Conservation (phyloP, 2,113 vertebrate species). For the Lampris incognitus region DNA sequence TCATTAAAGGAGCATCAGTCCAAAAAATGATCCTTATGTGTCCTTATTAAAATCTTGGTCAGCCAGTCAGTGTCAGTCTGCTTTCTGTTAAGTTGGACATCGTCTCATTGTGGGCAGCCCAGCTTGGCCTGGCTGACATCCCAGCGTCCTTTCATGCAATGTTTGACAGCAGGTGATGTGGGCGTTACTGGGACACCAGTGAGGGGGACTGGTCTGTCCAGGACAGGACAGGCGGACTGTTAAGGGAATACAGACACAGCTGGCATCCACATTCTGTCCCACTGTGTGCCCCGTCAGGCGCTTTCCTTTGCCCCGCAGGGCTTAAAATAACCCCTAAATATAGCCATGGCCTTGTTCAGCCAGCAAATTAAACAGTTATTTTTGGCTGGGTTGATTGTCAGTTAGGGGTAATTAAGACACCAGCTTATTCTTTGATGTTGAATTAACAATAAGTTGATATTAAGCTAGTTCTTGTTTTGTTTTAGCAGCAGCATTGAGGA, state of each 20-base stretch:
- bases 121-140: conserved; percentile 45
- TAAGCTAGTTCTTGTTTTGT: conserved; percentile 21
- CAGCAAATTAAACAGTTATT: conserved; percentile 73
- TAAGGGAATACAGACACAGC: conserved; percentile 50
- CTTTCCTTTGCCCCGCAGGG: conserved; percentile 43
- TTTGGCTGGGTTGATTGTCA: conserved; percentile 65
- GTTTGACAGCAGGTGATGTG: conserved; percentile 73
- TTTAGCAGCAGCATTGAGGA: not conserved
- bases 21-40: not conserved
- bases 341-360: conserved; percentile 55
- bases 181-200: conserved; percentile 50
- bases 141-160: conserved; percentile 68
- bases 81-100: conserved; percentile 45
- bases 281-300: conserved; percentile 45
- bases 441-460: conserved; percentile 49
- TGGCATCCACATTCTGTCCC: conserved; percentile 56
- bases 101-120: conserved; percentile 31
- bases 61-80: not conserved
- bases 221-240: conserved; percentile 38
- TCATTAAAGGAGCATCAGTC: conserved; percentile 6
- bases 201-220: conserved; percentile 57
- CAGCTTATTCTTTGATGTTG: conserved; percentile 37
- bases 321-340: conserved; percentile 78
- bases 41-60: not conserved
- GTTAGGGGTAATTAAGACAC: conserved; percentile 63